Percentiles rank a stretch among this genome's conserved stretches.
These are phyloP conservation scores for Zapus hudsonius DNA, from an alignment of 2,113 vertebrate species.

Conservation along the genomic window DNA sequence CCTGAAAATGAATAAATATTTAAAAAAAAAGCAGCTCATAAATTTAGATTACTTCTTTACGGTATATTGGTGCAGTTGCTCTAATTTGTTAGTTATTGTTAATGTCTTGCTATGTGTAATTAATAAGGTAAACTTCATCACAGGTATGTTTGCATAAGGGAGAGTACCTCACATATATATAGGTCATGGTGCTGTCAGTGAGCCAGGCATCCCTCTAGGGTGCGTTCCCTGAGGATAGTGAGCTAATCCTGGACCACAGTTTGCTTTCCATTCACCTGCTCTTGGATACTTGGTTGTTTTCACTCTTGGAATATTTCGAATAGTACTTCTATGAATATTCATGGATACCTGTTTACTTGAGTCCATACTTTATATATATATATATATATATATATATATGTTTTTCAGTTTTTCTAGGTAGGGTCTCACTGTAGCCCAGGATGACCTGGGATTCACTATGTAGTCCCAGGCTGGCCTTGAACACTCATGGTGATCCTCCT, in stretches of 20 bases:
- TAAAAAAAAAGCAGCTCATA: slow-evolving; percentile 2
- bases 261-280: background rate
- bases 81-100: background rate
- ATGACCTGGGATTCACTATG: no score
- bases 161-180: no score
- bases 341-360: background rate
- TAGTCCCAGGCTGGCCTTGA: no score
- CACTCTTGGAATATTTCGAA: background rate
- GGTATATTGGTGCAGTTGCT: background rate
- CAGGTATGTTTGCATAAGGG: background rate
- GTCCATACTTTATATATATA: no score
- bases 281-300: background rate
- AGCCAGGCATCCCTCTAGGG: background rate
- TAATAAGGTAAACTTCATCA: background rate
- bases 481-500: no score
- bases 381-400: no score
- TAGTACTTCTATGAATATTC: background rate
- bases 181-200: background rate
- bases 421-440: no score
- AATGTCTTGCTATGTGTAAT: background rate
- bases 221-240: background rate
- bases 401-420: no score
- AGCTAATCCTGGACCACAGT: background rate
- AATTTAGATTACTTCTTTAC: background rate
- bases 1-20: no score